Evolutionary conservation across 2,888 invertebrate species (phyloP), one percentile per base, ranked within the genome.

Genomic region (Leucania comma): DNA sequence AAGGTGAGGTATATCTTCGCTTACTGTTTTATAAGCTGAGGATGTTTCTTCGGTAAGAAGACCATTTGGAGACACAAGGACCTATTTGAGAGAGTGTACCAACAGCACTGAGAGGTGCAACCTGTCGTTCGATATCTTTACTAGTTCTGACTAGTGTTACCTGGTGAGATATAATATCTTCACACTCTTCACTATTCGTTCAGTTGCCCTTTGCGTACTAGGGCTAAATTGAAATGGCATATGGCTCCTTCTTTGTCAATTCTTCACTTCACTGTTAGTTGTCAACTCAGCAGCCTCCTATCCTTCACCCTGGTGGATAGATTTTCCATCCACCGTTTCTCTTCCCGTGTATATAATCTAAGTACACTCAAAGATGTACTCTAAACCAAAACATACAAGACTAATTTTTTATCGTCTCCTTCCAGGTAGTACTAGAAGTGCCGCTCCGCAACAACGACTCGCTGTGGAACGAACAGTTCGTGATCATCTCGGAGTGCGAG

Each of bases 401-500:
- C 42, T 42, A 17, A 42, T 42, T 42, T 42, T 42, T 4, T 1
- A 42, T 17, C 42, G 6, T 42, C 42, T 42, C 17, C 42, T 85
- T 87, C 0, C 91, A 96, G 96, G 96, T 97, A 1, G 97, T 98
- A 0, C 92, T 98, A 81, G 98, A 98, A 88, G 92, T 98, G 0
- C 98, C 98, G 0, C 91, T 97, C 0, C 91, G 95, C 3, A 94
- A 95, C 83, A 97, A 97, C 88, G 97, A 97, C 68, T 97, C 97
- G 0, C 92, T 97, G 0, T 97, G 97, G 97, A 98, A 98, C 91
- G 97, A 97, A 80, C 97, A 98, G 78, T 98, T 97, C 87, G 96
- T 98, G 17, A 97, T 97, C 5, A 96, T 97, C 32, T 97, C 98
- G 0, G 97, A 97, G 80, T 98, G 98, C 84, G 97, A 98, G 86